Evolutionary conservation across 1,140 invertebrate species (phyloP).

Genomic region (Lasioglossum baleicum): DNA sequence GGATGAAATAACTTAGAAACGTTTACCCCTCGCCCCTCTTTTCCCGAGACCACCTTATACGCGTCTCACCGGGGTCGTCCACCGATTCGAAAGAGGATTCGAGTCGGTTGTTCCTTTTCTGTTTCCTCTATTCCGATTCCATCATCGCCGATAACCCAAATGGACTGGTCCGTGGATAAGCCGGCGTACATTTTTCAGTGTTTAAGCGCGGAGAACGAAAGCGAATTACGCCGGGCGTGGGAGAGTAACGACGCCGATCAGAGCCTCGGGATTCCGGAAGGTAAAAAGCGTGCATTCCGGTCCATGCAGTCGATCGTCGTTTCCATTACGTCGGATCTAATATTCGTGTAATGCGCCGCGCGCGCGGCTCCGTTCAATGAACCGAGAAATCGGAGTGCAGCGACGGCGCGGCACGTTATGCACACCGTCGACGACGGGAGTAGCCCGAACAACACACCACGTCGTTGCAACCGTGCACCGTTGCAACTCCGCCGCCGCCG

Average conservation of each 20-base stretch:
- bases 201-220: background rate
- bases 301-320: background rate
- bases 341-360: background rate
- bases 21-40: no score
- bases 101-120: slow-evolving; percentile 11
- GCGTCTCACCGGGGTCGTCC: background rate
- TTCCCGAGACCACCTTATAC: background rate
- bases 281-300: background rate
- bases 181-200: background rate
- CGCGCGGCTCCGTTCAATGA: background rate
- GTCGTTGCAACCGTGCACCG: no score
- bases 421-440: no score
- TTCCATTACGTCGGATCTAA: background rate
- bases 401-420: background rate
- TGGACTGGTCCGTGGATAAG: background rate
- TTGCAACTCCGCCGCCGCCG: background rate
- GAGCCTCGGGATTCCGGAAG: background rate
- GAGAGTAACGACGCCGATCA: no score
- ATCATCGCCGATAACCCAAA: slow-evolving; percentile 1
- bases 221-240: no score
- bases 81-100: background rate
- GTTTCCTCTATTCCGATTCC: background rate
- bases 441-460: no score
- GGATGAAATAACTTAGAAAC: background rate
- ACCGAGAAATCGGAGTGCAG: slow-evolving; percentile 9